A percentile compares a stretch with the other conserved stretches of the same genome.
Evolutionary conservation across 2,888 invertebrate species (phyloP).

Genomic region (Phoenoteleia sp.): DNA sequence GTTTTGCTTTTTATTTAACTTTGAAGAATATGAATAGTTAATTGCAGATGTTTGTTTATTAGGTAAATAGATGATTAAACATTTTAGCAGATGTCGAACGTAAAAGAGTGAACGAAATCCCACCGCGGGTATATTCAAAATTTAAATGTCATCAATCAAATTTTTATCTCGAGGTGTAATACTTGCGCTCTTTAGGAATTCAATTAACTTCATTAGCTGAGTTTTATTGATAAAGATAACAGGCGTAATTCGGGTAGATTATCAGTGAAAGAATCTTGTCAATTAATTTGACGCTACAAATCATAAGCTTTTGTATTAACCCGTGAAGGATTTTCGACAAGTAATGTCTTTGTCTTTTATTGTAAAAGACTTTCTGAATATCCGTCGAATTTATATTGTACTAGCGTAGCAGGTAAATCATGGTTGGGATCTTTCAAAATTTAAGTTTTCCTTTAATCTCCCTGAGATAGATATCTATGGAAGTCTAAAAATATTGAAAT

Average conservation of each 20-base stretch:
- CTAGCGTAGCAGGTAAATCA: background rate
- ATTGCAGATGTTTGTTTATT: no score
- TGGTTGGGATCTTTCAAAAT: background rate
- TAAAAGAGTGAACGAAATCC: no score
- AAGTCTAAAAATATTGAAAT: no score
- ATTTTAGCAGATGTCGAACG: no score
- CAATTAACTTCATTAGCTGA: conserved; percentile 9
- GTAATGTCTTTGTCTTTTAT: no score
- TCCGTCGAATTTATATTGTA: background rate
- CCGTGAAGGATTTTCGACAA: no score
- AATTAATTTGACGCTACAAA: conserved; percentile 1
- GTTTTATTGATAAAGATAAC: conserved; percentile 12
- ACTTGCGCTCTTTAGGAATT: conserved; percentile 1
- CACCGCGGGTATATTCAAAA: no score
- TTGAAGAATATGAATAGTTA: no score
- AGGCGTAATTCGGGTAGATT: background rate
- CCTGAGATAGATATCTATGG: background rate
- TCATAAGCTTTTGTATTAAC: background rate
- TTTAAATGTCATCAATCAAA: background rate
- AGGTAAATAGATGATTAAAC: no score
- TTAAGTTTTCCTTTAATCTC: conserved; percentile 25
- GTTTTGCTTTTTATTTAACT: no score
- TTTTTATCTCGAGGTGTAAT: background rate
- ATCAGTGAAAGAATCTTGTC: background rate
- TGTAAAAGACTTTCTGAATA: background rate